Percentiles rank a stretch among this genome's conserved stretches.
Conservation (phyloP, 2,113 vertebrate species). For the Protomyctophum bolini region DNA sequence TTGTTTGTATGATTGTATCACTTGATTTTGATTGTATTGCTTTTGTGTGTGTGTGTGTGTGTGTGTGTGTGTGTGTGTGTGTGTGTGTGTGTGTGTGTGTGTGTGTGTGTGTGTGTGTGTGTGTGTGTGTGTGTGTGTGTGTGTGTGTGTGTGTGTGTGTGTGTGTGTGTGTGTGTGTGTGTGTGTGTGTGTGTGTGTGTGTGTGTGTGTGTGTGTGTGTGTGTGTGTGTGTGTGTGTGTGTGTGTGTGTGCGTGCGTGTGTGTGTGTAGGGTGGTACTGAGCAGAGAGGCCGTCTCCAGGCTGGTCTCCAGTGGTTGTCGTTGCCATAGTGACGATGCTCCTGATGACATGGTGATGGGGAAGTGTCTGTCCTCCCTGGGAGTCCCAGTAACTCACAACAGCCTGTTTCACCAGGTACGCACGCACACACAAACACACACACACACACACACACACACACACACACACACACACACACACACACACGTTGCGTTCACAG, state of each 20-base stretch:
- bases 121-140: conserved; percentile 2
- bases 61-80: not conserved
- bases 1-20: not conserved
- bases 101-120: not conserved
- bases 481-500: not conserved
- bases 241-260: conserved; percentile 9
- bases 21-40: no score
- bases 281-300: conserved; percentile 83
- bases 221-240: not conserved
- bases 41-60: not conserved
- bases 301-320: conserved; percentile 84
- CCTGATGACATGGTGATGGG: conserved; percentile 96
- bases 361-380: conserved; percentile 86
- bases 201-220: not conserved
- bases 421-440: not conserved
- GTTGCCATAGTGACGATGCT: conserved; percentile 87
- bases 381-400: conserved; percentile 88
- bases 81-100: not conserved
- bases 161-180: conserved; percentile 6
- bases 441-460: conserved; percentile 7
- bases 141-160: conserved; percentile 7
- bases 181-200: not conserved
- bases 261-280: conserved; percentile 86
- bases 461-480: not conserved
- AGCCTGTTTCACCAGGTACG: conserved; percentile 88